A percentile compares a stretch with the other conserved stretches of the same genome.
These are phyloP conservation scores for Cherax quadricarinatus DNA, from an alignment of 1,140 invertebrate genomes.

Conservation along the genomic window DNA sequence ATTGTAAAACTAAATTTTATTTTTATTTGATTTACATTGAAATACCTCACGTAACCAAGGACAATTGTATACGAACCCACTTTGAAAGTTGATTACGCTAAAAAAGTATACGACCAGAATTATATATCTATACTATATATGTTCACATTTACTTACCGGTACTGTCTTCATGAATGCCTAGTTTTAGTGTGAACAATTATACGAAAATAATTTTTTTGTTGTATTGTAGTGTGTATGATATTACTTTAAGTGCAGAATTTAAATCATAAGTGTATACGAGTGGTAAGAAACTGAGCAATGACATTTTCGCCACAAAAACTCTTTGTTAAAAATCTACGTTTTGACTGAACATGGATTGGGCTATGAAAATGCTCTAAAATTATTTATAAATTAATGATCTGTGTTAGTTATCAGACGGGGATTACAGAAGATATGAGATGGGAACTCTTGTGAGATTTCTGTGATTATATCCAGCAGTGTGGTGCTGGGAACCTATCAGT, in stretches of 20 bases:
- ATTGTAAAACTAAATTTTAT: slow-evolving; percentile 46
- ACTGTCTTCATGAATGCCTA: slow-evolving; percentile 49
- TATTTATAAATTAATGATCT: background rate
- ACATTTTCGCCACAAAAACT: slow-evolving; percentile 32
- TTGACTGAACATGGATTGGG: background rate
- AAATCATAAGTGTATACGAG: slow-evolving; percentile 28
- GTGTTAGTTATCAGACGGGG: background rate
- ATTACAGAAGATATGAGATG: background rate
- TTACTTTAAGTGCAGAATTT: slow-evolving; percentile 1
- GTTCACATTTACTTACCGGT: slow-evolving; percentile 26
- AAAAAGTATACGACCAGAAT: slow-evolving; percentile 53
- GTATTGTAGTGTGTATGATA: slow-evolving; percentile 41
- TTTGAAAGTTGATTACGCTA: slow-evolving; percentile 44
- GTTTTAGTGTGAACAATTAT: slow-evolving; percentile 34
- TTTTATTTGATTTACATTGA: slow-evolving; percentile 55
- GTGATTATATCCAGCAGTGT: background rate
- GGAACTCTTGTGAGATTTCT: slow-evolving; percentile 3
- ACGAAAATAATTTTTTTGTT: slow-evolving; percentile 25
- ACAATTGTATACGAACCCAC: slow-evolving; percentile 49
- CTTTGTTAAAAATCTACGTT: background rate
- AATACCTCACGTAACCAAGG: slow-evolving; percentile 53
- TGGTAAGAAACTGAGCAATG: slow-evolving; percentile 14
- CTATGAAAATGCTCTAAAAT: background rate
- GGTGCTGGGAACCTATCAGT: background rate
- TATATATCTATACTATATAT: slow-evolving; percentile 32